Evolutionary conservation across 2,888 invertebrate genomes (phyloP), one percentile per base, ranked within the genome.

Genomic region (Cheilosia scutellata): DNA sequence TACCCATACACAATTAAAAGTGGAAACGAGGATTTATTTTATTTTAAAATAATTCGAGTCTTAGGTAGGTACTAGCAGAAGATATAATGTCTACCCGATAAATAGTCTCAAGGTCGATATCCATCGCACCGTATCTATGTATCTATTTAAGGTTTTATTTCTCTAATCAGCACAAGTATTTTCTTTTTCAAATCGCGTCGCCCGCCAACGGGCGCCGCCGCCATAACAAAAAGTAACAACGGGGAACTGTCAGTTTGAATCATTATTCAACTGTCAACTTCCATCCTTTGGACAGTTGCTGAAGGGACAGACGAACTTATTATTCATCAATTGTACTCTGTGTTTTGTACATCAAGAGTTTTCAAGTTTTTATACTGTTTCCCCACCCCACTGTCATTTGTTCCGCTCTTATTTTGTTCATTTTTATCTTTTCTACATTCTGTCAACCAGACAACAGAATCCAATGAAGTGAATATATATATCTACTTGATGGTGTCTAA

Each of bases 321-420:
- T 86, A 86, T 86, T 86, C 86, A 86, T 86, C 86, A 86, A 86
- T 82, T 86, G 86, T 86, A 55, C 75, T 75, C 70, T 66, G 51
- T 80, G 71, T 86, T 71, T 71, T 37, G 71, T 65, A 49, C 84
- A 84, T 70, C 84, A 75, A 74, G 80, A 84, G 65, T 29, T 33
- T 33, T 33, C 57, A 71, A 80, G 33, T 71, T 86, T 86, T 80
- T 80, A 29, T 68, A 27, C 55, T 77, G 49, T 44, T 66, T 82
- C 58, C 20, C 44, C 33, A 13, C 51, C 44, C 49, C 20, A 47
- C 6, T 84, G 55, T 55, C 62, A 79, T 80, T 76, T 80, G 65
- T 80, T 57, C 44, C 42, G 40, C 29, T 72, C 42, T 55, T 70
- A 82, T 71, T 86, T 80, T 72, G 55, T 60, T 77, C 62, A 25